Evolutionary conservation across 2,888 invertebrate genomes (phyloP).

Genomic region (Hemaris fuciformis): DNA sequence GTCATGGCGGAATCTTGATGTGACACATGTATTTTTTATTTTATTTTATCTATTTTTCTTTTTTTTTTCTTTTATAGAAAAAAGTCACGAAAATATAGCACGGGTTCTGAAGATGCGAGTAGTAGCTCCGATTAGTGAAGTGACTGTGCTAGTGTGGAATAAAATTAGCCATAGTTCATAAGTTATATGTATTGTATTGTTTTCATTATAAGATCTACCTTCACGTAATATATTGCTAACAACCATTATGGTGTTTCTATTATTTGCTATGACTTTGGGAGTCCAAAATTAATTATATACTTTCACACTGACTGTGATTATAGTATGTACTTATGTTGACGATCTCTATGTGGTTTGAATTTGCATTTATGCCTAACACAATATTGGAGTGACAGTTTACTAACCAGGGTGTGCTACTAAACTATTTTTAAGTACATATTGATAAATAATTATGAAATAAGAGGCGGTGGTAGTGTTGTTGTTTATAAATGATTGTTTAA

Average conservation of each 20-base stretch:
- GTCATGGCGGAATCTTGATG: constrained; percentile 29
- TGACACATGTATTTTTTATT: constrained; percentile 42
- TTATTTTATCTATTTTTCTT: constrained; percentile 50
- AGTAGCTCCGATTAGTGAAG: constrained; percentile 73
- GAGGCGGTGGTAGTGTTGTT: background rate
- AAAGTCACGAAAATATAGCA: constrained; percentile 76
- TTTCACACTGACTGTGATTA: constrained; percentile 29
- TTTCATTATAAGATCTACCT: constrained; percentile 35
- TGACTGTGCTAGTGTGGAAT: constrained; percentile 54
- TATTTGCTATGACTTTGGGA: background rate
- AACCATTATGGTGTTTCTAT: constrained; percentile 9
- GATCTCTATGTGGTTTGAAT: constrained; percentile 22
- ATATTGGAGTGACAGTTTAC: constrained; percentile 28
- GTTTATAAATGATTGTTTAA: background rate
- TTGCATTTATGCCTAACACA: constrained; percentile 32
- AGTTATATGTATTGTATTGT: constrained; percentile 46
- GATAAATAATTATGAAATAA: background rate
- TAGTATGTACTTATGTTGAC: constrained; percentile 17
- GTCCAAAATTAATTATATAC: background rate
- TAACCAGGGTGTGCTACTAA: constrained; percentile 67
- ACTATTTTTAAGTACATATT: constrained; percentile 13
- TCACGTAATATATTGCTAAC: constrained; percentile 36
- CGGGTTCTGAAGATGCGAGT: constrained; percentile 74
- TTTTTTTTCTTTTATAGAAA: constrained; percentile 78
- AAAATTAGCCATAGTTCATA: constrained; percentile 30